A percentile compares a stretch with the other conserved stretches of the same genome.
phyloP scores from a whole-genome alignment of 2,888 invertebrate genomes.

The Macroteleia sp. region DNA sequence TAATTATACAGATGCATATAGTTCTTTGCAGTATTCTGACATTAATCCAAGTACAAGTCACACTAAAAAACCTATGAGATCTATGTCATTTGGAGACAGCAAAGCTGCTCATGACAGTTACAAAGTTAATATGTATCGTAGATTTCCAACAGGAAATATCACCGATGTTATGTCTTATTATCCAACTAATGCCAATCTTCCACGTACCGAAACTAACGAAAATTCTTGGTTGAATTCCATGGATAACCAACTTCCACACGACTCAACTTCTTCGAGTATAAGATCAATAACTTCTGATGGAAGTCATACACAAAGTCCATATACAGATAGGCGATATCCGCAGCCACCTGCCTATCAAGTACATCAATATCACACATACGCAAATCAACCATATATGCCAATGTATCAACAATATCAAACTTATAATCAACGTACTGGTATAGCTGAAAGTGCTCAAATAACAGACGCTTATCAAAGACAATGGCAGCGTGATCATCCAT shows the following conservation, averaged over 20 bases:
- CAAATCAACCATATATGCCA: constrained; percentile 78
- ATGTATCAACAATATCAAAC: constrained; percentile 79
- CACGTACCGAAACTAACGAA: constrained; percentile 86
- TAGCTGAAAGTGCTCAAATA: constrained; percentile 75
- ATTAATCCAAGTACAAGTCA: constrained; percentile 77
- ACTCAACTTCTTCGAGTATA: constrained; percentile 86
- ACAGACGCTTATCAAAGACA: constrained; percentile 78
- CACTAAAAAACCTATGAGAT: constrained; percentile 74
- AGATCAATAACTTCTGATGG: constrained; percentile 79
- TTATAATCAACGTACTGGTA: constrained; percentile 74
- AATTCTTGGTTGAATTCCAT: constrained; percentile 86
- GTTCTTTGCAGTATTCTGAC: constrained; percentile 83
- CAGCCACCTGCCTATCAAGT: constrained; percentile 80
- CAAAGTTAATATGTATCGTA: constrained; percentile 87
- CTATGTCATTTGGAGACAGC: constrained; percentile 84
- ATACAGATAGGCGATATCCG: constrained; percentile 76
- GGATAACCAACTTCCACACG: constrained; percentile 85
- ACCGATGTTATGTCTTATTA: constrained; percentile 93
- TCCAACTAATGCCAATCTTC: constrained; percentile 88
- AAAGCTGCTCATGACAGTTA: constrained; percentile 87
- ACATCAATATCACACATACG: constrained; percentile 77
- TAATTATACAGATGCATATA: constrained; percentile 79
- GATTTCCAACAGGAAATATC: constrained; percentile 89
- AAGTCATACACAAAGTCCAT: constrained; percentile 77
- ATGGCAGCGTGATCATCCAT: constrained; percentile 79